Base-by-base conservation (phyloP, 2,113 vertebrate species). In the Urocynchramus pylzowi region DNA sequence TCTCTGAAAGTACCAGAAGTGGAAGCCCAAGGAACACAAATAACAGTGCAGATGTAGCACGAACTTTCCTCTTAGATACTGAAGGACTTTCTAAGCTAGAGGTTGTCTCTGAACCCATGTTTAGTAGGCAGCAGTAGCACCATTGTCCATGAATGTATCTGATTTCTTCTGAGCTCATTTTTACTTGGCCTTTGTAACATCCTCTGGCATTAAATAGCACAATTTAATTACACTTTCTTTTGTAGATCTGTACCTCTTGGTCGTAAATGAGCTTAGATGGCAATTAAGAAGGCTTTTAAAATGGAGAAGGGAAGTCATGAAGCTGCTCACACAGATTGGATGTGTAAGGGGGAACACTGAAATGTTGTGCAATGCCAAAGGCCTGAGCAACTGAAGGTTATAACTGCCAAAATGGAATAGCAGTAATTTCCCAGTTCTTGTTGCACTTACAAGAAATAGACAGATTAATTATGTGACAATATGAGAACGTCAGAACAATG, bases 211-310 rank as follows among this genome's bases (percentile, higher is more conserved):
- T 50, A 85, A 76, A 74, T 18, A 68, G 10, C 21, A 61, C 8
- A 33, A 42, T 92, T 74, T 87, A 77, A 78, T 81, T 70, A 57
- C 31, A 61, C 5, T 63, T 88, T 53, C 30, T 77, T 80, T 52
- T 69, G 63, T 88, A 56, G 27, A 69, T 64, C 49, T 83, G 22
- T 39, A 9, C 30, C 30, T 93, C 49, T 63, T 76, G 60, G 42
- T 39, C 67, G 26, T 77, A 81, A 87, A 70, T 42, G 39, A 84
- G 18, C 18, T 42, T 37, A 57, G 10, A 13, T 35, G n/a, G 33
- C 47, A 87, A 70, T 84, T 84, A 91, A 67, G 59, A 61, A 91
- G 31, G 6, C 35, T 87, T 94, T 81, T 67, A 52, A 57, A 78
- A 67, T 39, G 21, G 37, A 77, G 71, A 87, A 73, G 13, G 53